Percentiles rank a stretch among this genome's conserved stretches.
These are phyloP conservation scores for Pterois miles DNA, from an alignment of 2,797 vertebrate genomes.

Conservation along the genomic window DNA sequence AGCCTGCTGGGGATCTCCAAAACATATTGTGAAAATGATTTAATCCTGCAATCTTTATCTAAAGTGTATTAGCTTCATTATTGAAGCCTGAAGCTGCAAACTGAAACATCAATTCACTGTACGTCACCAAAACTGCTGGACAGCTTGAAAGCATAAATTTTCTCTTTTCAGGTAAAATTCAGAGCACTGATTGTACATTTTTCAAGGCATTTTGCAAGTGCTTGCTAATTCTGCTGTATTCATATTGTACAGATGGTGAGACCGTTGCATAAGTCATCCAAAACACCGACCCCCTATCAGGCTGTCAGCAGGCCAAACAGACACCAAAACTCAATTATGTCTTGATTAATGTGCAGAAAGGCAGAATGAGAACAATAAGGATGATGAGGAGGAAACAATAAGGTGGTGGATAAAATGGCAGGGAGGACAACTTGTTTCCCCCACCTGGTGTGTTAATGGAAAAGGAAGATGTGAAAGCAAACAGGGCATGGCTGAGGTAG, in stretches of 20 bases:
- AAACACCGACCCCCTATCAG: conserved; percentile 28
- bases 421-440: not conserved
- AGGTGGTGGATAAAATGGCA: conserved; percentile 1
- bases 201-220: not conserved
- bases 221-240: conserved; percentile 21
- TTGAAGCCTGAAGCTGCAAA: not conserved
- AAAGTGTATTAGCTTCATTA: not conserved
- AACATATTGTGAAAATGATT: not conserved
- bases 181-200: not conserved
- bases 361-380: not conserved
- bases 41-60: not conserved
- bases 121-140: not conserved
- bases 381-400: not conserved
- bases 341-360: conserved; percentile 30
- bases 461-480: conserved; percentile 42
- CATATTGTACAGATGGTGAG: conserved; percentile 27
- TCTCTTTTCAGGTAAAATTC: conserved; percentile 13
- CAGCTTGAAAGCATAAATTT: not conserved
- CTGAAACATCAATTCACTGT: not conserved
- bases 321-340: conserved; percentile 42
- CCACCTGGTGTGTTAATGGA: conserved; percentile 29
- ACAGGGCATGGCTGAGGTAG: conserved; percentile 40
- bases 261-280: conserved; percentile 17
- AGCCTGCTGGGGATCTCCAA: not conserved
- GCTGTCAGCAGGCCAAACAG: conserved; percentile 25